These are phyloP conservation scores for Plutomurus gul DNA, from an alignment of 1,140 invertebrate species.

Conservation along the genomic window DNA sequence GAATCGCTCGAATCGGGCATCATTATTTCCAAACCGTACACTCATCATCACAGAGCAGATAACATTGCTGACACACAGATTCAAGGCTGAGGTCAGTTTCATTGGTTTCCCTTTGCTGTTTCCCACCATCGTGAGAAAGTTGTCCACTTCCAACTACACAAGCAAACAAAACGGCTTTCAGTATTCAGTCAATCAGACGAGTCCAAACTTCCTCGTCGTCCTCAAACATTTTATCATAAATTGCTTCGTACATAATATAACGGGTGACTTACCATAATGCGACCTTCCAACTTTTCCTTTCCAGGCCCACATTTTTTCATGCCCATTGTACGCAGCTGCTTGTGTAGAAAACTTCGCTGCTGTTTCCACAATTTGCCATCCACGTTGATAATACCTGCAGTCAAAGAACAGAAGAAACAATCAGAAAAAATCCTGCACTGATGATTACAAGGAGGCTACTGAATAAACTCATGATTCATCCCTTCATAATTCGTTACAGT, in stretches of 20 bases:
- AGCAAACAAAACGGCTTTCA: no score
- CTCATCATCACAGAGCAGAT: slow-evolving; percentile 90
- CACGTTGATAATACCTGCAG: slow-evolving; percentile 85
- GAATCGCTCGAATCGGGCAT: slow-evolving; percentile 74
- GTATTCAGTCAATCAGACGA: slow-evolving; percentile 46
- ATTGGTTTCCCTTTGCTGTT: slow-evolving; percentile 66
- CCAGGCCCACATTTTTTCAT: slow-evolving; percentile 78
- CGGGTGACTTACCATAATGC: slow-evolving; percentile 74
- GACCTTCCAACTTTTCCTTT: slow-evolving; percentile 78
- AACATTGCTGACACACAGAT: slow-evolving; percentile 85
- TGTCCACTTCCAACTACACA: slow-evolving; percentile 74
- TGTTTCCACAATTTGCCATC: slow-evolving; percentile 90
- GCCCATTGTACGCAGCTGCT: slow-evolving; percentile 84
- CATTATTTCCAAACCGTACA: slow-evolving; percentile 76
- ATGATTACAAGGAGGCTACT: background rate
- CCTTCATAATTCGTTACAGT: background rate
- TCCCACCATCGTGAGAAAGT: slow-evolving; percentile 69
- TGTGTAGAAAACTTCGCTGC: slow-evolving; percentile 86
- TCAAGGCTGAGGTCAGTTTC: slow-evolving; percentile 72
- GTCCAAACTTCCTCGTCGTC: background rate
- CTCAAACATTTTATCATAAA: background rate
- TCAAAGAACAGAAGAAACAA: slow-evolving; percentile 46
- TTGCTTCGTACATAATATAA: background rate
- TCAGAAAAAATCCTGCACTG: background rate
- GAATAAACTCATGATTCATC: background rate